These are phyloP conservation scores for Calypte anna DNA, from an alignment of 2,113 vertebrate genomes.

Conservation along the genomic window DNA sequence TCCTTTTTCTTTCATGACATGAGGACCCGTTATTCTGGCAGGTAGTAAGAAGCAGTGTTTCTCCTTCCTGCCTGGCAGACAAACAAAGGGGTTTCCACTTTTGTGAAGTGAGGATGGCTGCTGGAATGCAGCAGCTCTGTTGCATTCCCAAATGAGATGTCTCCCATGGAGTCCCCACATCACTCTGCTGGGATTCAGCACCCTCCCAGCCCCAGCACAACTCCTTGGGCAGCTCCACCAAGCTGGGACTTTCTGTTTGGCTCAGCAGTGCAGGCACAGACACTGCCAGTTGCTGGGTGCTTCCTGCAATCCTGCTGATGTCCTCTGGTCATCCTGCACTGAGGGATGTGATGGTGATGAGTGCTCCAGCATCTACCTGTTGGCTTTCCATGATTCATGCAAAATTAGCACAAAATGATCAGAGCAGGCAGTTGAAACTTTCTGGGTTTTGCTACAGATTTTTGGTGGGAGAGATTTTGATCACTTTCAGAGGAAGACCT, in stretches of 20 bases:
- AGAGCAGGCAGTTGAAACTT: slow-evolving; percentile 19
- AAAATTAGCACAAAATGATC: slow-evolving; percentile 6
- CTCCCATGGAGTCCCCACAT: accelerated
- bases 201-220: not conserved
- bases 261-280: not conserved
- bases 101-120: not conserved
- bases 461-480: slow-evolving; percentile 37
- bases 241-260: not conserved
- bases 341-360: not conserved
- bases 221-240: not conserved
- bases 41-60: accelerated
- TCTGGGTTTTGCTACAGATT: not conserved
- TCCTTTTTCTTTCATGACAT: not conserved
- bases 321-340: not conserved
- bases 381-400: not conserved
- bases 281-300: not conserved
- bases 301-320: not conserved
- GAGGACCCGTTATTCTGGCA: not conserved
- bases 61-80: not conserved
- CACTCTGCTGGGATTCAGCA: not conserved
- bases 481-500: slow-evolving; percentile 15
- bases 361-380: not conserved
- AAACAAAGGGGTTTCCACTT: not conserved
- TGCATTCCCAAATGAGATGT: not conserved
- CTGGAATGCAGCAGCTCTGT: not conserved